Base-by-base conservation (phyloP, 2,113 vertebrate species). In the Synchiropus splendidus region DNA sequence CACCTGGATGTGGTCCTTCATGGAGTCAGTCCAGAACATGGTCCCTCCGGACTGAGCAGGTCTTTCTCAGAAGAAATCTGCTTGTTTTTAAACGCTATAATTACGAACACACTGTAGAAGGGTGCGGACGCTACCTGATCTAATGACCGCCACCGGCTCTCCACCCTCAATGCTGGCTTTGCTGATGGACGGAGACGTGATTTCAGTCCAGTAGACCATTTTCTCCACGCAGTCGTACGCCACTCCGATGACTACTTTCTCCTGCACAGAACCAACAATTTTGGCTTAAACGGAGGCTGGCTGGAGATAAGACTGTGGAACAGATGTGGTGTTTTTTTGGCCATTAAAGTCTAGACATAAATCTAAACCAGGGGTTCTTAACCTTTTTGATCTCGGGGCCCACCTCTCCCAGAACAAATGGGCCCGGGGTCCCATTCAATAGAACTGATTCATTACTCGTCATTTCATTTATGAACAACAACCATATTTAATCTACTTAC, bases 121-220 rank as follows among this genome's bases (percentile, higher is more conserved):
- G 10, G 1, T 1, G 8, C 31, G 33, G 10, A 42, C 9, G 13
- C 54, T 71, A 95, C 92, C 90, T 85, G 89, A 84, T 70, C 52
- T 81, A 43, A 97, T 80, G 57, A 97, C 74, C 2, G 71, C 61
- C 11, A 68, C 44, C 16, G 90, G 85, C 21, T 90, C 90, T 12
- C 92, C 92, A 0, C 92, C 90, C 6, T 86, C 74, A 12, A 94
- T 74, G 40, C 81, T 90, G 57, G 89, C 90, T 46, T 86, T 89
- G 71, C 89, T 91, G 51, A 97, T 95, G 0, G 90, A 87, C 16
- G 89, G 92, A 4, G 86, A 83, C 0, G 85, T 89, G 73, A 97
- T 94, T 49, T 97, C 92, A 0, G 90, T 97, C 91, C 91, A 97
- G 68, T 95, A 97, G 36, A 97, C 83, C 84, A 90, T 82, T 71